Conservation (phyloP, 2,888 invertebrate genomes). For the Gortyna flavago region DNA sequence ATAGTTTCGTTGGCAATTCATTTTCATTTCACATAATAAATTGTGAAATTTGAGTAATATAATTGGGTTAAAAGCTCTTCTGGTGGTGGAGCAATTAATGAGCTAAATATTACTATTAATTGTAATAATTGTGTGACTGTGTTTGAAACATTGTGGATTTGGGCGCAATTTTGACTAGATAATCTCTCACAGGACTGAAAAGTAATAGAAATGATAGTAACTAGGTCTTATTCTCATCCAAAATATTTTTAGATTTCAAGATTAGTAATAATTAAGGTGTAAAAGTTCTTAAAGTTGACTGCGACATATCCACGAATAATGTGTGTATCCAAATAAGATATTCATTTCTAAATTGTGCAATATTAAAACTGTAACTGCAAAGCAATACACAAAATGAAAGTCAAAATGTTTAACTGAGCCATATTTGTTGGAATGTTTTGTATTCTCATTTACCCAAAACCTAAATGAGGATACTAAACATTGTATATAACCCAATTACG, state of each 20-base stretch:
- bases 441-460: neutral
- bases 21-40: constrained; percentile 65
- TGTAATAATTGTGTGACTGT: constrained; percentile 24
- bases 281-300: neutral
- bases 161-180: neutral
- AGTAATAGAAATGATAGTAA: neutral
- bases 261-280: neutral
- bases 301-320: neutral
- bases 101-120: constrained; percentile 19
- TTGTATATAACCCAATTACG: neutral
- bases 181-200: neutral
- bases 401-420: neutral
- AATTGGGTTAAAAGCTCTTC: constrained; percentile 39
- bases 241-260: neutral
- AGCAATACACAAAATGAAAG: neutral
- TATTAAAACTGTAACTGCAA: neutral
- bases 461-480: neutral
- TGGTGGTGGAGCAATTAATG: constrained; percentile 37
- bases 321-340: neutral
- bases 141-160: neutral
- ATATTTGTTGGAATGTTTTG: neutral
- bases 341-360: neutral
- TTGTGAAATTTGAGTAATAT: constrained; percentile 53
- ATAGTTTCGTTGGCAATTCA: constrained; percentile 62
- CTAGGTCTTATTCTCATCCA: neutral